phyloP scores from a whole-genome alignment of 2,888 invertebrate species.

The Gasteruption jaculator region DNA sequence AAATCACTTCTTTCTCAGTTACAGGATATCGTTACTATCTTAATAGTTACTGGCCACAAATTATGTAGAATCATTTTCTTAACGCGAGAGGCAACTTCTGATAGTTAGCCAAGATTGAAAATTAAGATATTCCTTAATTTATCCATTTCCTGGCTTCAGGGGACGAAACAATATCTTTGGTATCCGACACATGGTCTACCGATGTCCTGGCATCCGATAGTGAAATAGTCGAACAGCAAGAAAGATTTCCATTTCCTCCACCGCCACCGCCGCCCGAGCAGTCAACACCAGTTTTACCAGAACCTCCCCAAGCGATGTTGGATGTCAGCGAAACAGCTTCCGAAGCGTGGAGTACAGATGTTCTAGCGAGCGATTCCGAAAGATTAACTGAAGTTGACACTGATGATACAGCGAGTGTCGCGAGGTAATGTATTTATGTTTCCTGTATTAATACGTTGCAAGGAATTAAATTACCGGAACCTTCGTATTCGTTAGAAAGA shows the following conservation, averaged over 20 bases:
- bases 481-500: background rate
- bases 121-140: conserved; percentile 6
- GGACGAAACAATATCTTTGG: conserved; percentile 94
- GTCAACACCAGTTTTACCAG: conserved; percentile 49
- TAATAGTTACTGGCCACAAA: too few species aligned
- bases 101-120: conserved; percentile 2
- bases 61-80: too few species aligned
- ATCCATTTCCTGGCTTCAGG: conserved; percentile 48
- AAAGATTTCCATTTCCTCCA: conserved; percentile 51
- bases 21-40: too few species aligned
- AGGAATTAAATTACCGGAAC: background rate
- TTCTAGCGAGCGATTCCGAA: conserved; percentile 88
- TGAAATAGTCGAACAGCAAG: conserved; percentile 81
- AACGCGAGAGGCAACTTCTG: too few species aligned
- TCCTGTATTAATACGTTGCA: background rate
- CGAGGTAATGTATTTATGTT: conserved; percentile 48
- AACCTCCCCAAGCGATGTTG: conserved; percentile 53
- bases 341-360: conserved; percentile 98
- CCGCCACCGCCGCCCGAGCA: conserved; percentile 40
- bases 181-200: conserved; percentile 98
- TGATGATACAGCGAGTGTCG: conserved; percentile 63
- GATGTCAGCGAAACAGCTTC: conserved; percentile 91
- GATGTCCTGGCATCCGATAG: conserved; percentile 96
- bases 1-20: too few species aligned
- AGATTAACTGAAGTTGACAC: conserved; percentile 82